Evolutionary conservation across 2,113 vertebrate species (phyloP).

Genomic region (Benitochromis conjunctus): DNA sequence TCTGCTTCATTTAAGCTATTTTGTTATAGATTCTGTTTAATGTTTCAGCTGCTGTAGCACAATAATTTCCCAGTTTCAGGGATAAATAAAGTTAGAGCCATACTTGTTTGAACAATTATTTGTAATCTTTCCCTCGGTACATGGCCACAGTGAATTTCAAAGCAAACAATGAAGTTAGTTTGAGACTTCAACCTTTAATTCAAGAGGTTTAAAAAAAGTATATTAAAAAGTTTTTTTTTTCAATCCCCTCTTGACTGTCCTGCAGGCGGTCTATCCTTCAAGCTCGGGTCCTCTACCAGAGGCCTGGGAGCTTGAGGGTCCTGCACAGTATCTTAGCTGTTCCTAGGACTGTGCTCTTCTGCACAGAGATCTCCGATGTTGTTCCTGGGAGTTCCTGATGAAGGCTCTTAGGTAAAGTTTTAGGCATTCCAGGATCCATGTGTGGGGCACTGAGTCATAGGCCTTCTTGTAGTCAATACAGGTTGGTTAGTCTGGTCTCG

Average conservation of each 20-base stretch:
- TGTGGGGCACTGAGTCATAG: no score
- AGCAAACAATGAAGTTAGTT: not conserved
- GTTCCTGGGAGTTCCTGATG: no score
- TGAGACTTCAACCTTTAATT: not conserved
- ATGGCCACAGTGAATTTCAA: not conserved
- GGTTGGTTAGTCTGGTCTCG: no score
- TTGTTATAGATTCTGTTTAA: not conserved
- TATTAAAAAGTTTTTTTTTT: accelerated
- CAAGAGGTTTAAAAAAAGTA: not conserved
- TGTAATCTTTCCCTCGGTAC: not conserved
- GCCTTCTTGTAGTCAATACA: no score
- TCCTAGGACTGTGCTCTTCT: not conserved
- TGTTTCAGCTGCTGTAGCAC: not conserved
- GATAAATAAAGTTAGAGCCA: not conserved
- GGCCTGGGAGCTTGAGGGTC: not conserved
- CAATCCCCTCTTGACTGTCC: no score
- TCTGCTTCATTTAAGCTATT: not conserved
- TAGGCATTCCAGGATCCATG: no score
- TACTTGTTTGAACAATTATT: not conserved
- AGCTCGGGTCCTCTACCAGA: no score
- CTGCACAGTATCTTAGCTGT: not conserved
- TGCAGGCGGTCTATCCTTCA: no score
- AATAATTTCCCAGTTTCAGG: not conserved
- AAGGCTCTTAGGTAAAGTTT: no score
- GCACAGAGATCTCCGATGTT: no score